These are phyloP conservation scores for Lathronympha strigana DNA, from an alignment of 2,888 invertebrate species.

Conservation along the genomic window DNA sequence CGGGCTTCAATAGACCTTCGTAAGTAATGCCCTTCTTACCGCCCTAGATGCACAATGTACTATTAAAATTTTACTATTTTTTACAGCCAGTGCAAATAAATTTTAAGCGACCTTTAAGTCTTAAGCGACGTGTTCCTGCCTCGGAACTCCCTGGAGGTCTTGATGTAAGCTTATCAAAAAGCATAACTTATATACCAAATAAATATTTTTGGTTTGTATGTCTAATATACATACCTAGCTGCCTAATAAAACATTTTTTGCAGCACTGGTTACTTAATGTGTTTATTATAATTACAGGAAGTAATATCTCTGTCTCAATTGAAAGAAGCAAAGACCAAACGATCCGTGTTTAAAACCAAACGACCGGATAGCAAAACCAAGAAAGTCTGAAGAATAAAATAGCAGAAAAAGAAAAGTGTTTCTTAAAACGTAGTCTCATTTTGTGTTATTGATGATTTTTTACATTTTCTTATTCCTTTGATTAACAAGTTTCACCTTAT, in stretches of 20 bases:
- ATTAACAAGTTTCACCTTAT: not conserved
- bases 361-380: slow-evolving; percentile 48
- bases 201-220: not conserved
- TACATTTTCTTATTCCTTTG: not conserved
- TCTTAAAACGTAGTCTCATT: not conserved
- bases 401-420: no score
- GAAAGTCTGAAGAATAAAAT: slow-evolving; percentile 43
- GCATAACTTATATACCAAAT: no score
- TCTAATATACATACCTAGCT: not conserved
- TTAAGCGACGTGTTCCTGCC: slow-evolving; percentile 45
- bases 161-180: slow-evolving; percentile 2
- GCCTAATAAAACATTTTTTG: no score
- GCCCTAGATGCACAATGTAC: no score
- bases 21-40: no score
- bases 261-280: no score
- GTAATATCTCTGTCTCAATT: slow-evolving; percentile 50
- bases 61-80: not conserved
- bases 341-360: slow-evolving; percentile 54
- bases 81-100: slow-evolving; percentile 51
- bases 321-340: slow-evolving; percentile 49
- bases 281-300: slow-evolving; percentile 49
- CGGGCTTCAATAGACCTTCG: no score
- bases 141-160: not conserved
- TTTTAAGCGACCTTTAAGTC: slow-evolving; percentile 51
- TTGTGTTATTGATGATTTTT: not conserved